Evolutionary conservation across 2,888 invertebrate species (phyloP), one percentile per base, ranked within the genome.

Genomic region (Meganola albula): DNA sequence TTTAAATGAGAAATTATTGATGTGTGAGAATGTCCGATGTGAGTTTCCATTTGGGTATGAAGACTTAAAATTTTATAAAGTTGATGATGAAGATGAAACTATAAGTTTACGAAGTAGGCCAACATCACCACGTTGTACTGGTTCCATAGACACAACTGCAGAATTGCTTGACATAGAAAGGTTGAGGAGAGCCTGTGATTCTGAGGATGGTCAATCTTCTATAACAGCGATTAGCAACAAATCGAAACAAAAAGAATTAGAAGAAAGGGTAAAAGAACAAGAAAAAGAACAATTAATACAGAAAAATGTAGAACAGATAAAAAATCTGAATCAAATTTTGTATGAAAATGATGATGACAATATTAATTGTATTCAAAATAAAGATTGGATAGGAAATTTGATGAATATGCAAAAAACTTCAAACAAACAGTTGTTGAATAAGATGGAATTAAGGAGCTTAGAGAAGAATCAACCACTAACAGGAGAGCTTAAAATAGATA

Each of bases 11-110:
- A 73, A 73, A 48, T 34, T 82, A 10, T 30, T 64, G 1, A 73
- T 82, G 73, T 84, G 83, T 43, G 68, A 71, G 28, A 76, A 80
- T 28, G 27, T 42, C 0, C 42, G 54, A 2, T 84, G 83, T 36
- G 65, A 66, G 1, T 83, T 61, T 40, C 82, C 82, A 8, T 82
- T 76, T 47, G 74, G 70, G 0, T 50, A 63, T 26, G 66, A 71
- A 21, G 64, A 75, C 0, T 27, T 74, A 1, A 53, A 68, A 14
- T 57, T 72, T 32, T 48, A 65, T 0, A 49, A 55, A 37, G 53
- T 58, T n/a, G 62, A 68, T 10, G 44, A 54, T 13, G 59, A 61
- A 1, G n/a, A 12, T 10, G 12, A 8, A 36, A 3, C 32, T 5
- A 16, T 16, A 63, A 70, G n/a, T 27, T 48, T 0, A 16, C 32